Conservation (phyloP, 2,797 vertebrate species). For the Eulemur rubriventer region DNA sequence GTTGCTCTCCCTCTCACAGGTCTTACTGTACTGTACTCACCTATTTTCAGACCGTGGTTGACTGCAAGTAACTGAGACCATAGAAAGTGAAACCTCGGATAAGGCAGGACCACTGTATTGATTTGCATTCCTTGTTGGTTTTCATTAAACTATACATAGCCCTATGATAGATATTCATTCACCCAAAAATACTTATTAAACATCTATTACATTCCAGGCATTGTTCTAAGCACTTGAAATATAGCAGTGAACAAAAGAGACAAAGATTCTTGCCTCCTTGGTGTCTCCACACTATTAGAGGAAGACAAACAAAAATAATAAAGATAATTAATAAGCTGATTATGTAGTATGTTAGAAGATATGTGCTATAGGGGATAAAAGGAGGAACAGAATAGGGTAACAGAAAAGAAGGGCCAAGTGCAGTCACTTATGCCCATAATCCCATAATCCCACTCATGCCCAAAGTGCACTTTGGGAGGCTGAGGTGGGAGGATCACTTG, state of each 20-base stretch:
- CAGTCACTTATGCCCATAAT: background rate
- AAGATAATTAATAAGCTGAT: background rate
- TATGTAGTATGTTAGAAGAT: background rate
- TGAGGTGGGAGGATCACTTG: background rate
- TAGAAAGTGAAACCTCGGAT: background rate
- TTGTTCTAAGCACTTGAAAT: background rate
- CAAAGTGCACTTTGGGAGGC: too few species aligned
- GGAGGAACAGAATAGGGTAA: background rate
- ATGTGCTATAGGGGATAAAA: background rate
- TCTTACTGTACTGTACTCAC: background rate
- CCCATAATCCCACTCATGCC: too few species aligned
- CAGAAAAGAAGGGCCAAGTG: background rate
- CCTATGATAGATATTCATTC: background rate
- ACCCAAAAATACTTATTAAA: background rate
- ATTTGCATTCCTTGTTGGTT: background rate
- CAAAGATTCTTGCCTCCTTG: background rate
- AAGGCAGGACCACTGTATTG: background rate
- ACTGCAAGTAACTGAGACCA: background rate
- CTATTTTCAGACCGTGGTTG: background rate
- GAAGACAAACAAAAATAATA: background rate
- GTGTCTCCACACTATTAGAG: background rate
- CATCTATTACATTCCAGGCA: background rate
- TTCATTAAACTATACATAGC: background rate
- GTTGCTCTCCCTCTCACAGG: background rate
- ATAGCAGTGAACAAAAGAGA: background rate